Conservation (phyloP, 2,113 vertebrate species). For the Phoenicopterus ruber region DNA sequence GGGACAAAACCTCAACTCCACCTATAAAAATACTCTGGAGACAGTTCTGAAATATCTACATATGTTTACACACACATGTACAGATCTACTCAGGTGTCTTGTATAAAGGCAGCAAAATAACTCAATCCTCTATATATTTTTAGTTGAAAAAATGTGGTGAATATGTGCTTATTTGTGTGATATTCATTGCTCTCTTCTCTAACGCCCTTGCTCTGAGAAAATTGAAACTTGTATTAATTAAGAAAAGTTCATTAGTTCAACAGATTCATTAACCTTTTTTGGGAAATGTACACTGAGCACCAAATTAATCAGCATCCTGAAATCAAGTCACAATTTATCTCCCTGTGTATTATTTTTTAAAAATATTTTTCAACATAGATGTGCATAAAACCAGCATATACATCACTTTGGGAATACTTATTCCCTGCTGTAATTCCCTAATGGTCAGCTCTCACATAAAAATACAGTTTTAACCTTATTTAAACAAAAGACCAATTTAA, state of each 20-base stretch:
- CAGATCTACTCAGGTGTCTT: not conserved
- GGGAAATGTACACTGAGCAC: slow-evolving; percentile 44
- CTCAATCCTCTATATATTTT: not conserved
- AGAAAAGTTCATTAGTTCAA: slow-evolving; percentile 58
- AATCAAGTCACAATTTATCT: slow-evolving; percentile 30
- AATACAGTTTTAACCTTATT: not conserved
- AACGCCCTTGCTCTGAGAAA: not conserved
- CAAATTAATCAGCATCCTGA: slow-evolving; percentile 63
- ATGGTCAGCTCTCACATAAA: not conserved
- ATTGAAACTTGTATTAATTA: slow-evolving; percentile 59
- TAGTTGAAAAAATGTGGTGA: not conserved
- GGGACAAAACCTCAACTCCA: not conserved
- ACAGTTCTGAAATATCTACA: not conserved
- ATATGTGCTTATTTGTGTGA: not conserved
- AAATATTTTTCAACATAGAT: not conserved
- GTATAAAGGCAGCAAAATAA: not conserved
- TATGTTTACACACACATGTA: not conserved
- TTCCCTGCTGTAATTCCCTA: not conserved
- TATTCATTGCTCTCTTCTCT: not conserved
- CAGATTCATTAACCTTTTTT: slow-evolving; percentile 64
- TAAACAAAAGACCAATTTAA: slow-evolving; percentile 18
- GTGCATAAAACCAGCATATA: not conserved
- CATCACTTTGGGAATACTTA: not conserved
- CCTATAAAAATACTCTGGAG: not conserved
- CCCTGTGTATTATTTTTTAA: not conserved